Evolutionary conservation across 2,797 vertebrate species (phyloP), one percentile per base, ranked within the genome.

Genomic region (Prunella strophiata): DNA sequence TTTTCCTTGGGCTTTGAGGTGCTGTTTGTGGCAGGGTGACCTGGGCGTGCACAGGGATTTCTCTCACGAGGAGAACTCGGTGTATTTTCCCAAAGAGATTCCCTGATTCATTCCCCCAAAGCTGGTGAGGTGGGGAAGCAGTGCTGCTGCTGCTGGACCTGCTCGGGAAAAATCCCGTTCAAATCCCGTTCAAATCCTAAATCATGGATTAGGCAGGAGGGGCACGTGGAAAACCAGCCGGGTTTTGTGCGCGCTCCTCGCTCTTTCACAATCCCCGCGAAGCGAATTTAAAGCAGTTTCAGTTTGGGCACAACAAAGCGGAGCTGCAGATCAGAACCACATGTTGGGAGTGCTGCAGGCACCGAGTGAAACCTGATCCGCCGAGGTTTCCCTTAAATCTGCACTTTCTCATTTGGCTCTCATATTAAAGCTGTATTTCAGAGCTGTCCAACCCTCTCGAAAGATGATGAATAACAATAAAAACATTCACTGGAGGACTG

Each of bases 241-340:
- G 10, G 3, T 42, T 85, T 68, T 51, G 65, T 30, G 87, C 2
- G 29, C 1, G 2, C 70, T 78, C 65, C 94, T 89, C 5, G 1
- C 88, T 67, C 82, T 85, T 70, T 73, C 71, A 59, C 97, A 95
- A 97, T 97, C 96, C 97, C 95, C 92, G 97, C 96, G 82, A 83
- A 94, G 98, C 55, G 13, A 86, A 85, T 59, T 91, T 42, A 90
- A n/a, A 10, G 97, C 98, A 96, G 97, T 98, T 98, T 96, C 79
- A 79, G 87, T 98, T 97, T 98, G 98, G 98, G 91, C 43, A 76
- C 97, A 97, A 96, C 96, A 98, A 97, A 97, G 97, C 96, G 34
- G 95, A 97, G 63, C 98, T 98, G 97, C 98, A 98, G 98, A 98
- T 98, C 98, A 98, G 98, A 98, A 99, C 97, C 98, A 98, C 97